Base-by-base conservation (phyloP, 2,888 invertebrate genomes). In the Tortricodes alternella region DNA sequence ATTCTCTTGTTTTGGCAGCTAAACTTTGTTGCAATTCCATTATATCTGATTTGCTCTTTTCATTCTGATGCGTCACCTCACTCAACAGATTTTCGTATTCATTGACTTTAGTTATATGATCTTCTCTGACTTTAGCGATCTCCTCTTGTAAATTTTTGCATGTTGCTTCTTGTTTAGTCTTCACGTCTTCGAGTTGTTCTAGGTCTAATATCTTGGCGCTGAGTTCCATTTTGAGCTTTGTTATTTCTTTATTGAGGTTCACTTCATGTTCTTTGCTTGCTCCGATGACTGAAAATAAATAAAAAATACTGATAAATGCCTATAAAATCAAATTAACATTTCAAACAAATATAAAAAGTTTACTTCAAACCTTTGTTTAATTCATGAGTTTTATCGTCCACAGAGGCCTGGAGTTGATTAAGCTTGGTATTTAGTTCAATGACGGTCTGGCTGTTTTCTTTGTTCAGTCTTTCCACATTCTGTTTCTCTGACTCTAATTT, bases 141-240 rank as follows among this genome's bases (percentile, higher is more conserved):
- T 91, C 91, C 29, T 84, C 83, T 69, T 89, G 82, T 43, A 91
- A 62, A 44, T 77, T 70, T 66, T 85, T 84, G 50, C 76, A 83
- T 11, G 73, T 62, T 4, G 68, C 59, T 62, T 91, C 90, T 61
- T 84, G 81, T 70, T 86, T 90, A 61, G 74, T 84, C 63, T 86
- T 85, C 2, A 69, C 68, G 61, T 91, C 92, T 71, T 83, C 81
- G 53, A 83, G 65, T 63, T 86, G 87, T 78, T 93, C 92, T 60
- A 92, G 71, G 70, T 93, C 93, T 71, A 88, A 78, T 58, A 87
- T 76, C 85, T 91, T 92, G 58, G 89, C 86, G 74, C 92, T 93
- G 15, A 92, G 79, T 78, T 91, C 91, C 89, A 88, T 89, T 80
- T 87, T 90, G 19, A 91, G 71, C 73, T 92, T 91, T 16, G 91